Evolutionary conservation across 2,113 vertebrate species (phyloP).

Genomic region (Lota lota): DNA sequence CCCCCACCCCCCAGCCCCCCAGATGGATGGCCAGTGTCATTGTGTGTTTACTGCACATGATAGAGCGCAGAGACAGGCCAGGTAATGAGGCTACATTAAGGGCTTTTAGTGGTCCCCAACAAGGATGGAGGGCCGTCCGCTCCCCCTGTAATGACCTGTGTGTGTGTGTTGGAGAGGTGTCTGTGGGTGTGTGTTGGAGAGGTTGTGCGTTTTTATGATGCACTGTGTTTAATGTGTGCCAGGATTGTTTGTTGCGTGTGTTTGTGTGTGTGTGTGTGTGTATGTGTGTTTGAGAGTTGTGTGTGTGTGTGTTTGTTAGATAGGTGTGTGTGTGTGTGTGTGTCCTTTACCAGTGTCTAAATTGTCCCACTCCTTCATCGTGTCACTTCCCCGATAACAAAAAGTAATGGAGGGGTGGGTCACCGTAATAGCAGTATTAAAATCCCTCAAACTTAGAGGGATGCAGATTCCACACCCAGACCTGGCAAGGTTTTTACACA

Average conservation of each 20-base stretch:
- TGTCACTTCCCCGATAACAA: slow-evolving; percentile 37
- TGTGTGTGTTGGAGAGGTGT: slow-evolving; percentile 25
- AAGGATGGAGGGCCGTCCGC: slow-evolving; percentile 69
- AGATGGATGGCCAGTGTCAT: slow-evolving; percentile 71
- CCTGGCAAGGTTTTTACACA: slow-evolving; percentile 54
- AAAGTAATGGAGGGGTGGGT: neutral
- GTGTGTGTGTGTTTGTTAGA: neutral
- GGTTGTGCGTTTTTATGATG: neutral
- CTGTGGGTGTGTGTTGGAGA: neutral
- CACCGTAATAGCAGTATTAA: slow-evolving; percentile 21
- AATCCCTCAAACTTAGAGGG: slow-evolving; percentile 36
- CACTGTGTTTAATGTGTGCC: neutral
- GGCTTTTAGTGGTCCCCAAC: slow-evolving; percentile 73
- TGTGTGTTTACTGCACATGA: slow-evolving; percentile 75
- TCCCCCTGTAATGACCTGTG: slow-evolving; percentile 62
- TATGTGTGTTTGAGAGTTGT: neutral
- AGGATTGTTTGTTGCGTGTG: neutral
- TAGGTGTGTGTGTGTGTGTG: slow-evolving; percentile 12
- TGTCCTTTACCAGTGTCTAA: neutral
- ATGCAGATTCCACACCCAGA: slow-evolving; percentile 53
- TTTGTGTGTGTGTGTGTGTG: neutral
- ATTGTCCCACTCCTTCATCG: slow-evolving; percentile 44
- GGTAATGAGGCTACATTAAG: slow-evolving; percentile 75
- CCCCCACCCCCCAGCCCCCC: slow-evolving; percentile 23
- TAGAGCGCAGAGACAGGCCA: slow-evolving; percentile 69